Conservation (phyloP, 2,888 invertebrate genomes). For the Athetis lepigone region DNA sequence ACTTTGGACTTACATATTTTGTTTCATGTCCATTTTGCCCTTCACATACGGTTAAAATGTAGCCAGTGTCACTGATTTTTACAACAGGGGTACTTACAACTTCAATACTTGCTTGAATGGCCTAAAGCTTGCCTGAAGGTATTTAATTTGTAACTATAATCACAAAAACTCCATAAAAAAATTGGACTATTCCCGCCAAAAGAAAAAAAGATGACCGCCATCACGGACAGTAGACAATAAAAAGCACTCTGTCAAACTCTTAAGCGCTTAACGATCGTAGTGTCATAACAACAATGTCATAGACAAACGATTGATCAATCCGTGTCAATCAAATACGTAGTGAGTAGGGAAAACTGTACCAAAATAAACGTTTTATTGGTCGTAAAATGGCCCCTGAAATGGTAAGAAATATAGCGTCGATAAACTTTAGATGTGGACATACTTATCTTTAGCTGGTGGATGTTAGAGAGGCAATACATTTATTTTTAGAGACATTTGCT, state of each 20-base stretch:
- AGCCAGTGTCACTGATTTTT: too few species aligned
- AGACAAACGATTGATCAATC: conserved; percentile 4
- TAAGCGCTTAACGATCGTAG: conserved; percentile 15
- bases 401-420: conserved; percentile 1
- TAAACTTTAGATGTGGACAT: conserved; percentile 1
- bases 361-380: conserved; percentile 29
- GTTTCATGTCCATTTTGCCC: too few species aligned
- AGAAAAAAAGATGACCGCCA: neutral
- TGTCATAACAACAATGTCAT: neutral
- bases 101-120: too few species aligned
- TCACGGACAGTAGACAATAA: neutral
- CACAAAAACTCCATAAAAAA: too few species aligned
- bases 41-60: too few species aligned
- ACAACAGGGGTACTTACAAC: too few species aligned
- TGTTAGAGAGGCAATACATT: too few species aligned
- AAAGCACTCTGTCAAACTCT: neutral
- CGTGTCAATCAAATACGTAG: conserved; percentile 14
- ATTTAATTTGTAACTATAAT: too few species aligned
- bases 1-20: too few species aligned
- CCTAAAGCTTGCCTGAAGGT: too few species aligned
- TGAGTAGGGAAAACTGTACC: conserved; percentile 23
- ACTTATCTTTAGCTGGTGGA: neutral
- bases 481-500: too few species aligned
- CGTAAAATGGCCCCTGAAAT: conserved; percentile 14
- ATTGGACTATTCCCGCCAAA: too few species aligned